Conservation (phyloP, 1,140 invertebrate species). For the Hermetia illucens region DNA sequence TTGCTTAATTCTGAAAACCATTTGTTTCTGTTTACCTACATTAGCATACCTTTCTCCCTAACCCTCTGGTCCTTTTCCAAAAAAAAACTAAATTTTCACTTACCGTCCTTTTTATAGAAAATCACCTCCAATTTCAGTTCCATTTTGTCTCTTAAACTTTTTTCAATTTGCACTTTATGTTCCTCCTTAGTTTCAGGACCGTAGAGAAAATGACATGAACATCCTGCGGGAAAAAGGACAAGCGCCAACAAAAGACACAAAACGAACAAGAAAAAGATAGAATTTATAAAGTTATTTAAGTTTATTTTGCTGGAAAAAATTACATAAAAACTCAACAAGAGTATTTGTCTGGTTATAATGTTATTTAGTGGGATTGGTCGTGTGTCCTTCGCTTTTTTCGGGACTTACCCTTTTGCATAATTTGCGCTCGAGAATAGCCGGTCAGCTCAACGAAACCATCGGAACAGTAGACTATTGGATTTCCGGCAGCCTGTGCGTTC, state of each 20-base stretch:
- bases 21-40: too few species aligned
- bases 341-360: not conserved
- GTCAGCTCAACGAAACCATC: conserved; percentile 97
- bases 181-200: conserved; percentile 81
- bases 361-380: conserved; percentile 20
- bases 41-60: too few species aligned
- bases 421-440: conserved; percentile 82
- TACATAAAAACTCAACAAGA: not conserved
- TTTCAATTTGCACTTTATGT: conserved; percentile 76
- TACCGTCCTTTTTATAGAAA: conserved; percentile 90
- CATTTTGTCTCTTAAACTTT: conserved; percentile 73
- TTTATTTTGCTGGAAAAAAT: not conserved
- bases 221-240: conserved; percentile 33
- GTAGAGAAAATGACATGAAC: conserved; percentile 91
- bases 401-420: conserved; percentile 73
- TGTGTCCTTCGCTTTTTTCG: conserved; percentile 2
- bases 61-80: too few species aligned
- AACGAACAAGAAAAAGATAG: not conserved
- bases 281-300: conserved; percentile 2
- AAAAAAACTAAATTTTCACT: conserved; percentile 25
- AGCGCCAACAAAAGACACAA: too few species aligned
- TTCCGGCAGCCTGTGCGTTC: conserved; percentile 83
- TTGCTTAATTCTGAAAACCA: too few species aligned
- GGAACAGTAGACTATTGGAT: conserved; percentile 95
- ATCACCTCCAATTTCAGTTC: conserved; percentile 89